Base-by-base conservation (phyloP, 2,888 invertebrate genomes). In the Malachius bipustulatus region DNA sequence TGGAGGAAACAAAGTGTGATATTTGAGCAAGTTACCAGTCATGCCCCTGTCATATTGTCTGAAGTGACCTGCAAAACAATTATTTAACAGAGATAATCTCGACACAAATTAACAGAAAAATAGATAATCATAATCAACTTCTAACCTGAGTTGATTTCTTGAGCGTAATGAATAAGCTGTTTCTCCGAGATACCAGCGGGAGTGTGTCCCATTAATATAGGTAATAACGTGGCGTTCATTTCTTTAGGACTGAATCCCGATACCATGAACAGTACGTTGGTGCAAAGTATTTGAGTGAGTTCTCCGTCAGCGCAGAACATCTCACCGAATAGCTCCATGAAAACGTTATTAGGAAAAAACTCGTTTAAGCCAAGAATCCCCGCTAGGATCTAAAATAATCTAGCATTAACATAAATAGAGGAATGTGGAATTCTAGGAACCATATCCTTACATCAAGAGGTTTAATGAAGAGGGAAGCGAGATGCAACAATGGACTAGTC, bases 141-240 rank as follows among this genome's bases (percentile, higher is more conserved):
- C 33, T 14, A 42, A 48, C 59, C 57, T 26, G 66, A 67, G 8
- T 56, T 50, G 12, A 75, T 67, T 13, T 73, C 65, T 60, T 87
- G 87, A 0, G 66, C 75, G 51, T 72, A 85, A 57, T 88, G 87
- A 3, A 74, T 62, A 4, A 84, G 55, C 55, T 83, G 82, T 48
- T 72, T 71, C 1, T 73, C 70, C 1, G 83, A 69, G 4, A 53
- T 34, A 29, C 59, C 60, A 27, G 58, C 59, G 9, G 62, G 62
- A 3, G 53, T 45, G 26, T 53, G 49, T n/a, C 47, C 52, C 38
- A 49, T 42, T 12, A 54, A 32, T 13, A 43, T 44, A 2, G 55
- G 54, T 15, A 62, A 35, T 2, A 56, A 32, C 1, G 54, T 53
- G 1, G 46, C 45, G 37, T 60, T 60, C 48, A 59, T 53, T 41